Percentiles rank a stretch among this genome's conserved stretches.
phyloP scores from a whole-genome alignment of 2,888 invertebrate species.

The Acanthosepion esculentum region DNA sequence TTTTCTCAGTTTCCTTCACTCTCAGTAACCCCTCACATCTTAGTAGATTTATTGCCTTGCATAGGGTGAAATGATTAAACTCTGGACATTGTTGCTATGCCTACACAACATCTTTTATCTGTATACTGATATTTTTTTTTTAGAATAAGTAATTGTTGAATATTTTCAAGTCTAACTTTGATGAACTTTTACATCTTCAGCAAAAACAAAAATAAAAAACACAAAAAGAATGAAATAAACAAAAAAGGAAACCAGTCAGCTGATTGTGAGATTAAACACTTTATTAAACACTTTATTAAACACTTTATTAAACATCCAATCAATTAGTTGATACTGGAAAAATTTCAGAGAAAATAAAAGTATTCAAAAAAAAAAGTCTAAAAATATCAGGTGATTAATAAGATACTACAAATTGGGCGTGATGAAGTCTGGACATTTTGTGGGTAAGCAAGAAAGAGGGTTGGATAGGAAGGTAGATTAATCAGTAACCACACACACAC shows the following conservation, averaged over 20 bases:
- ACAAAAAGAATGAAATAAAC: background rate
- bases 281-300: background rate
- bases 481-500: too few species aligned
- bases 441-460: too few species aligned
- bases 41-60: too few species aligned
- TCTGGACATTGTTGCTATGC: too few species aligned
- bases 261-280: slow-evolving; percentile 20
- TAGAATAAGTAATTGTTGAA: background rate
- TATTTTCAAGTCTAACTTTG: background rate
- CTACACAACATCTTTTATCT: too few species aligned
- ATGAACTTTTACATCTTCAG: background rate
- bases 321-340: background rate
- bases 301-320: slow-evolving; percentile 33
- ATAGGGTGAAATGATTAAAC: too few species aligned
- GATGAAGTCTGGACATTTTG: slow-evolving; percentile 2
- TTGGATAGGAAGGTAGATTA: too few species aligned
- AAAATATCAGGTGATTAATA: background rate
- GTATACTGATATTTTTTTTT: too few species aligned
- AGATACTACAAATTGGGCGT: background rate
- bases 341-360: background rate
- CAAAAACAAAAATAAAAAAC: background rate
- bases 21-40: too few species aligned
- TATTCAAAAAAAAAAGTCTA: background rate
- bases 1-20: too few species aligned
- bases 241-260: background rate